These are phyloP conservation scores for Ariolimax columbianus DNA, from an alignment of 2,888 invertebrate species.

Conservation along the genomic window DNA sequence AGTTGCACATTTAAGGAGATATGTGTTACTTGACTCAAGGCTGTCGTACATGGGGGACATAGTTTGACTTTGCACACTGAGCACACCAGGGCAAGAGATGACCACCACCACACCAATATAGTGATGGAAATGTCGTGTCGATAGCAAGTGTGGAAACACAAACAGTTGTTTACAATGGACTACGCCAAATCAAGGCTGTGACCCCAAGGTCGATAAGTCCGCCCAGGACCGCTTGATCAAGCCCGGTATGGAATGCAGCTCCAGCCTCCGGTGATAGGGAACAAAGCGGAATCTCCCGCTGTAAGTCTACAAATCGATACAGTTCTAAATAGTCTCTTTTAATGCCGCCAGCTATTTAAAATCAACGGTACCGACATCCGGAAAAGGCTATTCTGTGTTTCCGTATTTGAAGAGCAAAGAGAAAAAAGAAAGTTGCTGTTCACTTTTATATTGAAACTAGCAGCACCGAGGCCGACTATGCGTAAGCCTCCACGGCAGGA, in stretches of 20 bases:
- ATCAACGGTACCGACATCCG: neutral
- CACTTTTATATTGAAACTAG: neutral
- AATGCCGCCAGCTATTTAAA: neutral
- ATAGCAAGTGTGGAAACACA: constrained; percentile 7
- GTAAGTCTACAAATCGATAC: constrained; percentile 22
- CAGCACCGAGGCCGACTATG: neutral
- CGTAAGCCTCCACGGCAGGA: neutral
- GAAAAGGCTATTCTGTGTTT: neutral
- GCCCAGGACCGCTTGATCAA: neutral
- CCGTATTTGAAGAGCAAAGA: neutral
- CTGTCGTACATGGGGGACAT: no score
- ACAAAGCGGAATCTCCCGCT: constrained; percentile 10
- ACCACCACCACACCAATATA: neutral
- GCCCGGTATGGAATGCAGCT: neutral
- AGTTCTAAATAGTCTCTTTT: neutral
- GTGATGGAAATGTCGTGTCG: constrained; percentile 41
- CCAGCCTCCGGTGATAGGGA: neutral
- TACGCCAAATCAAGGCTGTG: constrained; percentile 16
- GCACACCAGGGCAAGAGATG: neutral
- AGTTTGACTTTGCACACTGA: neutral
- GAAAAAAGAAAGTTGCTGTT: neutral
- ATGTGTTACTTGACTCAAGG: no score
- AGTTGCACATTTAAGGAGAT: no score
- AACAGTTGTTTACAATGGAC: constrained; percentile 6
- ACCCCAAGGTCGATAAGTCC: constrained; percentile 36